These are phyloP conservation scores for Trachelus troglodyta DNA, from an alignment of 2,888 invertebrate species.

Conservation along the genomic window DNA sequence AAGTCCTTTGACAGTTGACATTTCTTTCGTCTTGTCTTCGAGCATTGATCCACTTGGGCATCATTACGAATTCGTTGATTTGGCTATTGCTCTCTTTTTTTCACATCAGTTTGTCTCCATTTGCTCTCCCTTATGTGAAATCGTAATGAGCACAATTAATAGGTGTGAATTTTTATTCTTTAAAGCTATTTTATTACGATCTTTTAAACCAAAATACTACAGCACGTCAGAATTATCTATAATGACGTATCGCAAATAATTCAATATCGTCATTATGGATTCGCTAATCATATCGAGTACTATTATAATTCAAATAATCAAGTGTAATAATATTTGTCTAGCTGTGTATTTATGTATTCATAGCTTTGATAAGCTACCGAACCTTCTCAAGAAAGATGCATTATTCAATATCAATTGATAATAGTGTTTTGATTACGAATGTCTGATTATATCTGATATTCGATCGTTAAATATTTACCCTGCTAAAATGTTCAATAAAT, in stretches of 20 bases:
- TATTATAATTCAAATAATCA: not conserved
- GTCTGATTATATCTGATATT: not conserved
- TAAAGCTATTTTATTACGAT: not conserved
- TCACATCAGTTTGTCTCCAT: not conserved
- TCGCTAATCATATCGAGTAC: not conserved
- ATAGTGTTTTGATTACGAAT: not conserved
- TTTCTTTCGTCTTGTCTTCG: not conserved
- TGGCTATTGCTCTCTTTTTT: not conserved
- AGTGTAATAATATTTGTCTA: not conserved
- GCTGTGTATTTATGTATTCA: not conserved
- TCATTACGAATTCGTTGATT: not conserved
- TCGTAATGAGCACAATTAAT: not conserved
- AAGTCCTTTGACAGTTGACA: not conserved
- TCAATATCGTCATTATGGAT: not conserved
- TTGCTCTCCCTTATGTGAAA: not conserved
- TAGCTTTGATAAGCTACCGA: too few relatives aligned
- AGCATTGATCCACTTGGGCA: too few relatives aligned
- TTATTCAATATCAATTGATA: not conserved
- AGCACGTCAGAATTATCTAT: not conserved
- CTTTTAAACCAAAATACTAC: not conserved
- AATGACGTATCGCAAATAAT: not conserved
- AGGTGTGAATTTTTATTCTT: not conserved
- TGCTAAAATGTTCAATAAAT: not conserved
- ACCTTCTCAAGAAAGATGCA: too few relatives aligned
- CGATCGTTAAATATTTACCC: not conserved